Percentiles rank a stretch among this genome's conserved stretches.
Conservation (phyloP, 2,888 invertebrate species). For the Masnerella sp. region DNA sequence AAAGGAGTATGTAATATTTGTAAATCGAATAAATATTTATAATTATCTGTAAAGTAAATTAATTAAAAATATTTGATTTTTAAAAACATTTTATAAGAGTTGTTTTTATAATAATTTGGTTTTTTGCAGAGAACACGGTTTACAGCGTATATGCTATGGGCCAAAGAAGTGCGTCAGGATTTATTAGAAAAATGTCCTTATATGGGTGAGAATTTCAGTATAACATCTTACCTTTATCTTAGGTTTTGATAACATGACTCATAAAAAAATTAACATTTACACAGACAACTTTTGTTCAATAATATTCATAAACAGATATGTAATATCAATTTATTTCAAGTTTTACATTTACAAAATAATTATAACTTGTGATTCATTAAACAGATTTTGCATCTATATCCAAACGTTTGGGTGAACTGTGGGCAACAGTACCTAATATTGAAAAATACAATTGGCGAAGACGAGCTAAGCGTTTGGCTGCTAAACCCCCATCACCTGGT, state of each 20-base stretch:
- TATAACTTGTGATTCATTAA: not conserved
- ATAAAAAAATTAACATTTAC: not conserved
- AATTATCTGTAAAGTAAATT: too few relatives aligned
- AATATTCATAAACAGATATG: too few relatives aligned
- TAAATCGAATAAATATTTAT: too few relatives aligned
- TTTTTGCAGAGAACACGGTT: constrained; percentile 83
- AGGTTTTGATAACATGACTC: too few relatives aligned
- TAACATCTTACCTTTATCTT: too few relatives aligned
- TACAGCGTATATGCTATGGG: constrained; percentile 95
- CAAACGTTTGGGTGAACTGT: constrained; percentile 90
- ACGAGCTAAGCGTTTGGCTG: constrained; percentile 85
- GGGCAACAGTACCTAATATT: constrained; percentile 87
- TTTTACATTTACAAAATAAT: too few relatives aligned
- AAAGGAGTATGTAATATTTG: constrained; percentile 81
- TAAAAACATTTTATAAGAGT: too few relatives aligned
- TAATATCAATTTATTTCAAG: too few relatives aligned
- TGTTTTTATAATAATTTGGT: too few relatives aligned
- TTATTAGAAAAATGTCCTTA: constrained; percentile 85
- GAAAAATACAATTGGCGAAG: constrained; percentile 89
- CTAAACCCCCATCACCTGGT: constrained; percentile 75
- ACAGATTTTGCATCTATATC: constrained; percentile 89
- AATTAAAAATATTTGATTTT: constrained; percentile 22
- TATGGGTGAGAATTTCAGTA: constrained; percentile 81
- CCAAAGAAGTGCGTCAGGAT: constrained; percentile 88
- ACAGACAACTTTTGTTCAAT: too few relatives aligned